phyloP scores from a whole-genome alignment of 23 tunicate genomes.

The Trididemnum miniatum region DNA sequence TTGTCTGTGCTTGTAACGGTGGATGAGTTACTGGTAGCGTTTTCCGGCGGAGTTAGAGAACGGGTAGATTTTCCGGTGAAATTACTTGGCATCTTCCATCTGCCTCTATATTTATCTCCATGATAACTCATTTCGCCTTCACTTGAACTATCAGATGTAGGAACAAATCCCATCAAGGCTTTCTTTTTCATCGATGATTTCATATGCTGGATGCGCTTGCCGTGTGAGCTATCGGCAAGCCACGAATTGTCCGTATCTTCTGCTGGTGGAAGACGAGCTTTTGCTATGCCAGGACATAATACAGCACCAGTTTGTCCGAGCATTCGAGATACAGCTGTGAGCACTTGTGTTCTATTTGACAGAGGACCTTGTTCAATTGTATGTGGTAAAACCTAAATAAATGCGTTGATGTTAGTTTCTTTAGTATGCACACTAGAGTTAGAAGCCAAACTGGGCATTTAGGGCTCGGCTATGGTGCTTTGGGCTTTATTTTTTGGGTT shows the following conservation, averaged over 20 bases:
- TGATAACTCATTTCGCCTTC: slow-evolving; percentile 17
- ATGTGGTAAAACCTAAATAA: slow-evolving; percentile 65
- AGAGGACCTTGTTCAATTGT: slow-evolving; percentile 86
- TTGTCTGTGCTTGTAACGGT: slow-evolving; percentile 54
- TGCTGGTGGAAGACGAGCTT: slow-evolving; percentile 15
- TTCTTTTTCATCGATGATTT: neutral
- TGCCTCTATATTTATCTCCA: slow-evolving; percentile 38
- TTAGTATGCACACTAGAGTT: no score
- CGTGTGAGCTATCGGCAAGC: neutral
- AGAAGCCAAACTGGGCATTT: no score
- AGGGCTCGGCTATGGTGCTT: no score
- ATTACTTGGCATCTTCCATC: slow-evolving; percentile 43
- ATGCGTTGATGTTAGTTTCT: neutral
- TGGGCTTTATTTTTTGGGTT: no score
- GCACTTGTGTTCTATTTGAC: slow-evolving; percentile 49
- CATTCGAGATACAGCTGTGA: slow-evolving; percentile 68
- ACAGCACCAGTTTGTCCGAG: slow-evolving; percentile 68
- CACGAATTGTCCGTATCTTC: neutral
- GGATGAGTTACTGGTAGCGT: slow-evolving; percentile 13
- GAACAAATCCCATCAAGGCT: slow-evolving; percentile 22
- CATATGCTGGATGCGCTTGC: neutral
- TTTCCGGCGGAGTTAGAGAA: slow-evolving; percentile 27
- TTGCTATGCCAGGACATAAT: slow-evolving; percentile 69
- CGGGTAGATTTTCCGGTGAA: neutral
- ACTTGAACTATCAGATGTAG: slow-evolving; percentile 26